Conservation (phyloP, 2,797 vertebrate species). For the Bucorvus abyssinicus region DNA sequence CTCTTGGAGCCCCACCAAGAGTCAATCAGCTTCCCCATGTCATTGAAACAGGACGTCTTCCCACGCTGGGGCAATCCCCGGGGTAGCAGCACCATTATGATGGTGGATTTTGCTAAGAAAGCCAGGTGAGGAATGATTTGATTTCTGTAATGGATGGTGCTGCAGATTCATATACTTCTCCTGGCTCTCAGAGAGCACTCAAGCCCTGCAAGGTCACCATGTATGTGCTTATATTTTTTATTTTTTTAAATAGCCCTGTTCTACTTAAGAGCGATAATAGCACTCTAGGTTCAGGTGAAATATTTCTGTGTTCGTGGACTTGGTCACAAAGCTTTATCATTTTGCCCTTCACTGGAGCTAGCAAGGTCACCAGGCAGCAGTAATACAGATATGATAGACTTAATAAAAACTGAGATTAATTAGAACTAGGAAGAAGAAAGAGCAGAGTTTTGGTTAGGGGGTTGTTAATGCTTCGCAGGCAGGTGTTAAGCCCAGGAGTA, state of each 20-base stretch:
- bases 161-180: conserved; percentile 1
- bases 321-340: conserved; percentile 86
- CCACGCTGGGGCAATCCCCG: not conserved
- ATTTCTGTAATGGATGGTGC: conserved; percentile 29
- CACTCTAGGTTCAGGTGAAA: conserved; percentile 75
- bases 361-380: conserved; percentile 83
- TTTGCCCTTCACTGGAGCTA: conserved; percentile 80
- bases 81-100: not conserved
- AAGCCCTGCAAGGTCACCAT: conserved; percentile 75
- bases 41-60: not conserved
- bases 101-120: not conserved
- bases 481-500: not conserved
- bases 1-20: not conserved
- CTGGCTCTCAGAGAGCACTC: not conserved
- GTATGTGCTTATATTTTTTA: conserved; percentile 49
- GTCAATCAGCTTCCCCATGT: not conserved
- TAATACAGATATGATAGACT: conserved; percentile 80
- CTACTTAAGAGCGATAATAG: conserved; percentile 68
- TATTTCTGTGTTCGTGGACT: conserved; percentile 76
- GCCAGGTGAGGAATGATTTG: conserved; percentile 1
- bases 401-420: conserved; percentile 70
- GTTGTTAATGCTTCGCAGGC: not conserved
- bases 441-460: not conserved
- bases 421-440: conserved; percentile 5
- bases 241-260: conserved; percentile 62